phyloP scores from a whole-genome alignment of 2,113 vertebrate genomes.

The Sisor rabdophorus region DNA sequence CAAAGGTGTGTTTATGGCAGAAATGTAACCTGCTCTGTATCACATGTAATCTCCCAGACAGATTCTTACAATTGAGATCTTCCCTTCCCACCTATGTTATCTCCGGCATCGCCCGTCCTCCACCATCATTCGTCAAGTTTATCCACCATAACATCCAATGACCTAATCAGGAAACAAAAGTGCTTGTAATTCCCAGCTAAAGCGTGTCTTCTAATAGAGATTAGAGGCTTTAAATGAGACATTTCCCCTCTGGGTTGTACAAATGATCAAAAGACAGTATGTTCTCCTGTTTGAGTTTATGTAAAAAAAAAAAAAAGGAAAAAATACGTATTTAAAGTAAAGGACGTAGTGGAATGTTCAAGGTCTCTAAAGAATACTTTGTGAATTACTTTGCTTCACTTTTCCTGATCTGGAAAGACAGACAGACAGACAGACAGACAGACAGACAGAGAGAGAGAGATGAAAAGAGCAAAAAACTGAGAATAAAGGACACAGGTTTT shows the following conservation, averaged over 20 bases:
- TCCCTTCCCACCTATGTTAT: neutral
- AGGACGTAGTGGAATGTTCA: slow-evolving; percentile 11
- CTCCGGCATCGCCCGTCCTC: neutral
- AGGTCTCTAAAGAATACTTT: slow-evolving; percentile 43
- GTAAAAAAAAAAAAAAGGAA: neutral
- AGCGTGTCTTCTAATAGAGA: slow-evolving; percentile 56
- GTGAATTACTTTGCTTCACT: slow-evolving; percentile 35
- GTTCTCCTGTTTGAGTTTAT: slow-evolving; percentile 33
- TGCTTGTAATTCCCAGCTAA: slow-evolving; percentile 58
- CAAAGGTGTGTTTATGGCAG: neutral
- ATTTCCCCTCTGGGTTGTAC: slow-evolving; percentile 43
- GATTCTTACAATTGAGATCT: slow-evolving; percentile 35
- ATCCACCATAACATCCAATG: slow-evolving; percentile 36
- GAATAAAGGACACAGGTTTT: slow-evolving; percentile 3
- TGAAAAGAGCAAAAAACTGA: neutral
- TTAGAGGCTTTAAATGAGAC: slow-evolving; percentile 57
- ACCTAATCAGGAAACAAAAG: slow-evolving; percentile 55
- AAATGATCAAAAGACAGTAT: slow-evolving; percentile 26
- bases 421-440: neutral
- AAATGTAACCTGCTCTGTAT: neutral
- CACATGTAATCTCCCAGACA: too few species aligned
- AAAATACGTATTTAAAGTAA: slow-evolving; percentile 20
- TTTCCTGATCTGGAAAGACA: slow-evolving; percentile 16
- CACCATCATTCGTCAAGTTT: slow-evolving; percentile 26
- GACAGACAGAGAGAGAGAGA: neutral